A percentile compares a stretch with the other conserved stretches of the same genome.
phyloP scores from a whole-genome alignment of 2,113 vertebrate genomes.

The human region GRCh38 chrX:131590501-131591000 shows the following conservation, averaged over 20 bases:
- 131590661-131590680: background rate
- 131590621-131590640: background rate
- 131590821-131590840: background rate
- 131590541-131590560: too few species aligned
- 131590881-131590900: background rate
- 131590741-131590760: slow-evolving; percentile 12
- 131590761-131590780: background rate
- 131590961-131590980: slow-evolving; percentile 48
- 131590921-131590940: background rate
- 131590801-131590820: background rate
- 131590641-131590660: background rate
- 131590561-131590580: too few species aligned
- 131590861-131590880: background rate
- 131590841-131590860: background rate
- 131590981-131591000: background rate
- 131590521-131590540: too few species aligned
- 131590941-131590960: slow-evolving; percentile 17
- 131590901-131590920: background rate
- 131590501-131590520: too few species aligned
- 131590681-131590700: slow-evolving; percentile 24
- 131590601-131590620: background rate
- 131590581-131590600: too few species aligned
- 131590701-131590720: slow-evolving; percentile 21
- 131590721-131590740: background rate
- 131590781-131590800: background rate